These are phyloP conservation scores for Paguma larvata DNA, from an alignment of 2,797 vertebrate genomes.

Conservation along the genomic window DNA sequence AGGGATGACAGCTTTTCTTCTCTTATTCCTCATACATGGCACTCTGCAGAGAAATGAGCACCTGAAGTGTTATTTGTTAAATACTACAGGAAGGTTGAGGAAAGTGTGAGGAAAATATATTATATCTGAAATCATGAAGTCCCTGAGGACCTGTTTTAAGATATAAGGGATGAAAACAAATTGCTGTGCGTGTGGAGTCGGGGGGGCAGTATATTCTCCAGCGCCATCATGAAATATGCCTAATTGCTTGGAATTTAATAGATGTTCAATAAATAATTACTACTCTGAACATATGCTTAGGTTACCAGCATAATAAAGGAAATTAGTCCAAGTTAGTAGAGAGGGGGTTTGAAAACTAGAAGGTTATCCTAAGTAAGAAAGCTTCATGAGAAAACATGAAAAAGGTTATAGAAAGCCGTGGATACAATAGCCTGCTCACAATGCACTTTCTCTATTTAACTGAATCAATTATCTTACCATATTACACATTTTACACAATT, in stretches of 20 bases:
- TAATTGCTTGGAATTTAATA: constrained; percentile 3
- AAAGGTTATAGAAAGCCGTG: not conserved
- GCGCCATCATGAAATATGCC: not conserved
- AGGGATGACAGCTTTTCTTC: not conserved
- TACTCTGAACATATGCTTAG: not conserved
- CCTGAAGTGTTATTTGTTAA: not conserved
- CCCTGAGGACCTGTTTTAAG: not conserved
- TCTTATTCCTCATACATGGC: not conserved
- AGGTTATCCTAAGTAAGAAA: not conserved
- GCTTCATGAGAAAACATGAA: not conserved
- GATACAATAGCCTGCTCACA: not conserved
- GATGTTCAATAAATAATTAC: not conserved
- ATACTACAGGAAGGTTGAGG: not conserved
- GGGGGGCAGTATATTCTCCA: not conserved
- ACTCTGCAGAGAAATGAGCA: not conserved
- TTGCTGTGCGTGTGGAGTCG: not conserved
- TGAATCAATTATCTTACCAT: constrained; percentile 33
- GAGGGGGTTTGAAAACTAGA: not conserved
- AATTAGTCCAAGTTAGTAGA: not conserved
- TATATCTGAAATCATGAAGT: not conserved
- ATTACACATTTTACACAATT: constrained; percentile 22
- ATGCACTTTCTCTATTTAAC: not conserved
- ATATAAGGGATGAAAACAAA: constrained; percentile 3
- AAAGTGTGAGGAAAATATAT: not conserved
- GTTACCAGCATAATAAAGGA: not conserved